Conservation (phyloP, 1,140 invertebrate genomes). For the Elymnias hypermnestra region DNA sequence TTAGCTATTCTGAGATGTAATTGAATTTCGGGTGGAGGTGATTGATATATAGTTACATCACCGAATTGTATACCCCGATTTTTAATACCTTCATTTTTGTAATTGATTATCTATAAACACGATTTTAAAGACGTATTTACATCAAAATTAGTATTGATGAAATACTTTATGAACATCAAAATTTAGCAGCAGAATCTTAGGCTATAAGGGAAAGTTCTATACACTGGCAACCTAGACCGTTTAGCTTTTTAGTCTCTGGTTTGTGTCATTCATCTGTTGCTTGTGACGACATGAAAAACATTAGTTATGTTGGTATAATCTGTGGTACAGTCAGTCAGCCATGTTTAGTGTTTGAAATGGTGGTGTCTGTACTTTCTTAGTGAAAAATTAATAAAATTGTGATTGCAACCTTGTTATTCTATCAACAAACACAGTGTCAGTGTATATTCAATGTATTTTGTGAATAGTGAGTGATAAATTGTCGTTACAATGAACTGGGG, state of each 20-base stretch:
- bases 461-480: constrained; percentile 60
- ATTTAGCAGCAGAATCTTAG: no score
- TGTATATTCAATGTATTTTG: constrained; percentile 70
- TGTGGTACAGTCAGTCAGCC: constrained; percentile 56
- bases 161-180: no score
- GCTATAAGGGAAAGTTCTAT: not conserved
- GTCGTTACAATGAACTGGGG: constrained; percentile 71
- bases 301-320: constrained; percentile 28
- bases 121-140: no score
- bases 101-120: no score
- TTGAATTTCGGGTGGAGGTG: no score
- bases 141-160: no score
- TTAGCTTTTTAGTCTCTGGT: constrained; percentile 5
- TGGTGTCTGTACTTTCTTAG: constrained; percentile 41
- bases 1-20: no score
- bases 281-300: no score
- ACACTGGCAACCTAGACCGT: not conserved
- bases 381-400: constrained; percentile 56
- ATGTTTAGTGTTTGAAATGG: constrained; percentile 73
- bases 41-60: no score
- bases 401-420: constrained; percentile 45
- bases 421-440: constrained; percentile 45
- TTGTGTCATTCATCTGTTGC: no score
- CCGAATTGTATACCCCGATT: no score
- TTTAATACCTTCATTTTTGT: no score